Percentiles rank a stretch among this genome's conserved stretches.
phyloP scores from a whole-genome alignment of 2,113 vertebrate species.

The Phylloscopus whistleri region DNA sequence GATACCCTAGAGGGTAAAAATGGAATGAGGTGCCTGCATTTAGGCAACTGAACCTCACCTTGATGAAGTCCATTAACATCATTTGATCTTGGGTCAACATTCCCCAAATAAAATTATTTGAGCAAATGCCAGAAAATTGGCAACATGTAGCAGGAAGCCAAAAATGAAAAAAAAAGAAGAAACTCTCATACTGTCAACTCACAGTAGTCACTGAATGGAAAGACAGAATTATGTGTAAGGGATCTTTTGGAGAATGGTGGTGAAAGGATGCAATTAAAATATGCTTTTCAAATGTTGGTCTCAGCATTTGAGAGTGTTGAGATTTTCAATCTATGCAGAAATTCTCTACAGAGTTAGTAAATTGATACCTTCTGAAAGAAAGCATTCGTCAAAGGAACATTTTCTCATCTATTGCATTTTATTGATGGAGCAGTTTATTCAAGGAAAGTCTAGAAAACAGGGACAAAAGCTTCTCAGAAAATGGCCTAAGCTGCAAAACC shows the following conservation, averaged over 20 bases:
- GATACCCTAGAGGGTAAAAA: not conserved
- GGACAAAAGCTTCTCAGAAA: not conserved
- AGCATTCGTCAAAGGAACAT: conserved; percentile 26
- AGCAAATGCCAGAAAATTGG: not conserved
- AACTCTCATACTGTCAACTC: not conserved
- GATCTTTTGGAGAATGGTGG: conserved; percentile 26
- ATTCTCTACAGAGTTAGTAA: conserved; percentile 13
- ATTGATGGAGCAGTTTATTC: not conserved
- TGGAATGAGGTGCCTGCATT: not conserved
- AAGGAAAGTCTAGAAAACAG: conserved; percentile 3
- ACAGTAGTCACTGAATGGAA: not conserved
- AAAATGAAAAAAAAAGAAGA: not conserved
- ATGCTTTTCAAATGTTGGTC: not conserved
- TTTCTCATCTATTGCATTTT: conserved; percentile 24
- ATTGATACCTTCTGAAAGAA: conserved; percentile 36
- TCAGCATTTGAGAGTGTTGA: conserved; percentile 18
- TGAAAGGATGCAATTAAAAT: conserved; percentile 53
- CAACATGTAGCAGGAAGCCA: not conserved
- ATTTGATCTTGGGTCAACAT: conserved; percentile 19
- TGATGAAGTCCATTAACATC: not conserved
- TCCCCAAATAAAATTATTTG: not conserved
- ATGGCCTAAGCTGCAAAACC: not conserved
- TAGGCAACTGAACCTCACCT: not conserved
- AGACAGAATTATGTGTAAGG: conserved; percentile 4
- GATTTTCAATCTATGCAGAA: conserved; percentile 56